Percentiles rank a stretch among this genome's conserved stretches.
Conservation (phyloP, 2,113 vertebrate genomes). For the Syngnathus floridae region DNA sequence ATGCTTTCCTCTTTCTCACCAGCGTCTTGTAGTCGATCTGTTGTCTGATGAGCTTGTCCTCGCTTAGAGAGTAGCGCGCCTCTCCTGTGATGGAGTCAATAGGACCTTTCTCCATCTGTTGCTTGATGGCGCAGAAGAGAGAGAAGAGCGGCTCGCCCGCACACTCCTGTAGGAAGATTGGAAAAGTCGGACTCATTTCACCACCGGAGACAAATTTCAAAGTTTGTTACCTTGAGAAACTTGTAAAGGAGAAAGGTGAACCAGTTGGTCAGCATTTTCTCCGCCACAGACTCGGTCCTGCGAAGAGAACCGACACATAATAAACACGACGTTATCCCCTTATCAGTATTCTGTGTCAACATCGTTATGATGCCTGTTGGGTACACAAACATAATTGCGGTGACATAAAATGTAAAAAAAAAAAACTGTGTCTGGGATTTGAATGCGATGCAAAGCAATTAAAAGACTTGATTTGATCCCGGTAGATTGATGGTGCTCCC, state of each 20-base stretch:
- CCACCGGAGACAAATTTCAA: background rate
- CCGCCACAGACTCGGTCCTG: conserved; percentile 68
- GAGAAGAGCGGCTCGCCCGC: conserved; percentile 97
- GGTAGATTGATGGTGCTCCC: conserved; percentile 66
- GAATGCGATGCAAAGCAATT: conserved; percentile 70
- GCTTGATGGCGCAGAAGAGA: conserved; percentile 98
- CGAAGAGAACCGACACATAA: conserved; percentile 22
- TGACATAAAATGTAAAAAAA: conserved; percentile 24
- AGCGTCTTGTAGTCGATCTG: conserved; percentile 98
- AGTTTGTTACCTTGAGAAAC: conserved; percentile 59
- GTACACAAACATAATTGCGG: conserved; percentile 52
- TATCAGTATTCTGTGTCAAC: conserved; percentile 50
- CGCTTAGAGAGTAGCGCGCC: conserved; percentile 91
- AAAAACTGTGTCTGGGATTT: conserved; percentile 38
- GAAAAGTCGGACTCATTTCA: background rate
- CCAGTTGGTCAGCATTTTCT: conserved; percentile 71
- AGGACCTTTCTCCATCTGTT: conserved; percentile 94
- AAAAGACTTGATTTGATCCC: conserved; percentile 69
- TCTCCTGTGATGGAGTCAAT: conserved; percentile 96
- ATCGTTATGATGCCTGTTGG: conserved; percentile 54
- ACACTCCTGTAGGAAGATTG: conserved; percentile 78
- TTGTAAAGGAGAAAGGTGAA: conserved; percentile 68
- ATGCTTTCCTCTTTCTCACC: conserved; percentile 72
- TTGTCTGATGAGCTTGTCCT: conserved; percentile 97
- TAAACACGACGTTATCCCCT: conserved; percentile 30